Percentiles rank a stretch among this genome's conserved stretches.
Evolutionary conservation across 2,888 invertebrate species (phyloP).

Genomic region (Oeneis ivallda): DNA sequence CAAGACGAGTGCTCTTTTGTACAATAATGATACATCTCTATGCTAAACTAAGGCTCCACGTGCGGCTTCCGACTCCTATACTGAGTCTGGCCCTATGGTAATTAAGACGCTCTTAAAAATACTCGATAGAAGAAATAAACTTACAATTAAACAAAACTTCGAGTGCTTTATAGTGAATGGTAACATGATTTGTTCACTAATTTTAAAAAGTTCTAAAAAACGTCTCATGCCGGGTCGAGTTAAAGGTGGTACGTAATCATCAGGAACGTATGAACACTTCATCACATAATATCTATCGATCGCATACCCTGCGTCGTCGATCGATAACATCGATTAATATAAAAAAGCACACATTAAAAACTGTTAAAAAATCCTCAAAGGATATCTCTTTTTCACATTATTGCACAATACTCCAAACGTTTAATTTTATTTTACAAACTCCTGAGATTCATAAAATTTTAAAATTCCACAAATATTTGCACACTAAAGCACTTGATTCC

Average conservation of each 20-base stretch:
- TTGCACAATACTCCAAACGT: constrained; percentile 44
- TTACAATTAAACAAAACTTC: constrained; percentile 66
- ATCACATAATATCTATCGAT: constrained; percentile 14
- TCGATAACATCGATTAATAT: constrained; percentile 26
- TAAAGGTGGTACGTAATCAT: constrained; percentile 13
- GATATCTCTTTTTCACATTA: constrained; percentile 34
- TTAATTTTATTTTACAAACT: constrained; percentile 43
- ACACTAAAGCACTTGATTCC: constrained; percentile 29
- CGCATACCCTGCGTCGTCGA: constrained; percentile 1
- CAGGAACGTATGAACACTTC: constrained; percentile 40
- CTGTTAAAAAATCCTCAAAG: constrained; percentile 36
- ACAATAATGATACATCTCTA: constrained; percentile 74
- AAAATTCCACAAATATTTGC: constrained; percentile 35
- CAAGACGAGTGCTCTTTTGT: constrained; percentile 73
- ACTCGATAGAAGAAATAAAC: constrained; percentile 60
- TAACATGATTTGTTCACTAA: constrained; percentile 79
- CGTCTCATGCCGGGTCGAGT: constrained; percentile 22
- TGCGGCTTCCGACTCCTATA: constrained; percentile 43
- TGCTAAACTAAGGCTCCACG: constrained; percentile 59
- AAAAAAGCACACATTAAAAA: constrained; percentile 43
- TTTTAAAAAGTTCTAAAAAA: constrained; percentile 29
- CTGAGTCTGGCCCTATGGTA: constrained; percentile 43
- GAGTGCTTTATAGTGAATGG: constrained; percentile 76
- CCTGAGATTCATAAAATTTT: constrained; percentile 50
- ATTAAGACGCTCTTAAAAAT: constrained; percentile 53